Conservation (phyloP, 2,797 vertebrate genomes). For the Mareca strepera region DNA sequence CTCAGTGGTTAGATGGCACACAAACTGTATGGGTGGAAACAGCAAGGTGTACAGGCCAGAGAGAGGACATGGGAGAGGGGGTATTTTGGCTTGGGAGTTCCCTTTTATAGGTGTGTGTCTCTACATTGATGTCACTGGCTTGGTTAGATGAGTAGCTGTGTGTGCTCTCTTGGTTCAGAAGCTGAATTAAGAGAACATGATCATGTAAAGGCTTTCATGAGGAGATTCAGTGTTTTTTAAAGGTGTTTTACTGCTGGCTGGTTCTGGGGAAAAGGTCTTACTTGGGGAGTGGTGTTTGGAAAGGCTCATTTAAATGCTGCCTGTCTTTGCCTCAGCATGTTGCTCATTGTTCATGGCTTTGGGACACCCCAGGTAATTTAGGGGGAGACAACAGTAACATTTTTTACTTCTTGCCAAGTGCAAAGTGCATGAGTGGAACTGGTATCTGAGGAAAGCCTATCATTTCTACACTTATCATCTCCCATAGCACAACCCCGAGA, state of each 20-base stretch:
- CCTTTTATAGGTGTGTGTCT: background rate
- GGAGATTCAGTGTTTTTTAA: background rate
- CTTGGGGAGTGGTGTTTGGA: background rate
- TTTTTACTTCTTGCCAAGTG: background rate
- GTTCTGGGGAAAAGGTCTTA: background rate
- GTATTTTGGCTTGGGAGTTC: background rate
- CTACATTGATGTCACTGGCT: fast-evolving
- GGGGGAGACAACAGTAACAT: background rate
- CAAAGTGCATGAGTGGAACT: background rate
- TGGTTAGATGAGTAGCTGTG: background rate
- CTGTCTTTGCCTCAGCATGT: background rate
- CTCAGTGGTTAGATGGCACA: background rate
- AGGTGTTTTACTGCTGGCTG: background rate
- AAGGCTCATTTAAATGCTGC: background rate
- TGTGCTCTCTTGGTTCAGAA: background rate
- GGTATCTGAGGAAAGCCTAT: background rate
- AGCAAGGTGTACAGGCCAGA: background rate
- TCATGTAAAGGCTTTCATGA: background rate
- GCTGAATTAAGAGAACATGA: background rate
- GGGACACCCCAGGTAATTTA: background rate
- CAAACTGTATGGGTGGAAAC: background rate
- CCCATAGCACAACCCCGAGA: background rate
- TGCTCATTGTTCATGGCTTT: background rate
- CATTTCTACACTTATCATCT: background rate
- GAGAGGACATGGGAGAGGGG: background rate